A percentile compares a stretch with the other conserved stretches of the same genome.
Conservation (phyloP, 2,113 vertebrate species). For the Trogon melanurus region DNA sequence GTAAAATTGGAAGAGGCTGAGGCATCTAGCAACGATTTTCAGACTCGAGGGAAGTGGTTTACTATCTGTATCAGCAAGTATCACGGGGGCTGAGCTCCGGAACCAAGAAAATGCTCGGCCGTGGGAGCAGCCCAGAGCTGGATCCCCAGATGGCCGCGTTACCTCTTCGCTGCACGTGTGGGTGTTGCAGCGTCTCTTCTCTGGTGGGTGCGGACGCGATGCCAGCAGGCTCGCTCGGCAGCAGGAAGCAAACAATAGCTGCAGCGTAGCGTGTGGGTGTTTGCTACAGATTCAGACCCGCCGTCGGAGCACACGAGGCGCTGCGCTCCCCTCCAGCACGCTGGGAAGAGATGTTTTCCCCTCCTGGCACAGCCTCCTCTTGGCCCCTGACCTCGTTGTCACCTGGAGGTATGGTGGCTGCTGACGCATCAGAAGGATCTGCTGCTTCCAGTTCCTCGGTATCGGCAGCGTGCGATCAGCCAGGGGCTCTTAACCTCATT, state of each 20-base stretch:
- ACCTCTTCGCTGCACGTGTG: background rate
- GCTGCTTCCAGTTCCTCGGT: background rate
- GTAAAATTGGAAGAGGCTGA: background rate
- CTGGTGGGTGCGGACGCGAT: fast-evolving
- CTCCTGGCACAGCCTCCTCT: background rate
- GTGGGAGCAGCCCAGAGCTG: background rate
- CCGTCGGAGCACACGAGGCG: background rate
- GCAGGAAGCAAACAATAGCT: background rate
- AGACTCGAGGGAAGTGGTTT: background rate
- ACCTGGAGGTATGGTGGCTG: fast-evolving
- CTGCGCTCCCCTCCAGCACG: fast-evolving
- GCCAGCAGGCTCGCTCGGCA: background rate
- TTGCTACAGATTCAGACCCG: background rate
- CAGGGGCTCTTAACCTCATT: background rate
- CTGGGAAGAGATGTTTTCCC: background rate
- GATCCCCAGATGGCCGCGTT: fast-evolving
- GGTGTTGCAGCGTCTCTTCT: background rate
- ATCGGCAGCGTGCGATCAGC: background rate
- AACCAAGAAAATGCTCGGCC: background rate
- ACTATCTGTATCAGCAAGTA: background rate
- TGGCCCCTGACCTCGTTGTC: background rate
- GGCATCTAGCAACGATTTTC: background rate
- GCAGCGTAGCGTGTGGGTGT: background rate
- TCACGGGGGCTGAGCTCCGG: background rate
- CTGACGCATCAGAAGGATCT: background rate